Conservation (phyloP, 2,888 invertebrate species). For the Vanessa cardui region DNA sequence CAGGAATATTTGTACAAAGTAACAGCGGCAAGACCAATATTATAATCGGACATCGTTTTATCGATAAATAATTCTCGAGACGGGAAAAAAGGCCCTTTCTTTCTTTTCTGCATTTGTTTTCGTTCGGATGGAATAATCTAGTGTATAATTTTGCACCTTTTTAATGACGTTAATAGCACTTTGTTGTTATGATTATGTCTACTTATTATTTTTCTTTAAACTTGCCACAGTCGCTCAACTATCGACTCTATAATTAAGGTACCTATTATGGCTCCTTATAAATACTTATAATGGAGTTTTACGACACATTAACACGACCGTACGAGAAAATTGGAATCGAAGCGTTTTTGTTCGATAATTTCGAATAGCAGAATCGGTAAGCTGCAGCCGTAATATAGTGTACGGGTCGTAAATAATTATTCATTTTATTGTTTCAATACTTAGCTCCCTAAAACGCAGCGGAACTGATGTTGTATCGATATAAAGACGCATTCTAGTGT, state of each 20-base stretch:
- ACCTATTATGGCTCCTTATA: constrained; percentile 44
- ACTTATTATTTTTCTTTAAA: constrained; percentile 43
- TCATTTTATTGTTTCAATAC: constrained; percentile 6
- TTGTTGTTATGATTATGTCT: constrained; percentile 43
- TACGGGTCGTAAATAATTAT: background rate
- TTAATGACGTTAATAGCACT: constrained; percentile 45
- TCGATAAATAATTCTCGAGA: constrained; percentile 18
- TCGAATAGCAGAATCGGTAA: background rate
- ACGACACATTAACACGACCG: constrained; percentile 47
- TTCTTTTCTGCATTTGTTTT: constrained; percentile 27
- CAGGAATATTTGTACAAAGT: background rate
- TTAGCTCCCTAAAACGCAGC: background rate
- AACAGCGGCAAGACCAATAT: background rate
- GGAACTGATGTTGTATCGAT: background rate
- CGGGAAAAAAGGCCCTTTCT: constrained; percentile 19
- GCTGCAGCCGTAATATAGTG: background rate
- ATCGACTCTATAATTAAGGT: constrained; percentile 45
- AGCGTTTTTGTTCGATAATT: constrained; percentile 25
- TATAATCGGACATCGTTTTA: background rate
- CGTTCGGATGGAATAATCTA: constrained; percentile 29
- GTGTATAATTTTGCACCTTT: constrained; percentile 48
- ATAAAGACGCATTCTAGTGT: background rate
- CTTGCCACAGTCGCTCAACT: constrained; percentile 36
- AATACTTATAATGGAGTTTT: constrained; percentile 45
- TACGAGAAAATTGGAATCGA: constrained; percentile 32